phyloP scores from a whole-genome alignment of 2,113 vertebrate species.

The Carlito syrichta region DNA sequence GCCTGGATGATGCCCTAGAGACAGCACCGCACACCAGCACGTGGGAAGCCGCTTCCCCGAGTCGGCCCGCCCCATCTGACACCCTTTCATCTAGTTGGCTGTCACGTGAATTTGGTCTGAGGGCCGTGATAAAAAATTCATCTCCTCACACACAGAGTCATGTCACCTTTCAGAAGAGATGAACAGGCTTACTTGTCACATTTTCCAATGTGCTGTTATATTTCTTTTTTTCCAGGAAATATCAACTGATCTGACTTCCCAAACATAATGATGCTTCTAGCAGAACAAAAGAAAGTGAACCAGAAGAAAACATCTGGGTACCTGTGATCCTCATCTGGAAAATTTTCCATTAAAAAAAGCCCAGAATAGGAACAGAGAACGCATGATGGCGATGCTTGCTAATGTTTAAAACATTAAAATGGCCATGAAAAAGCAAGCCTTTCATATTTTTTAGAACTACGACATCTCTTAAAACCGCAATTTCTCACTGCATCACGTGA shows the following conservation, averaged over 20 bases:
- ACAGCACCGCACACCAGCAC: background rate
- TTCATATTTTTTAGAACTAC: background rate
- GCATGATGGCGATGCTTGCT: background rate
- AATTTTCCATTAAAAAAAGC: background rate
- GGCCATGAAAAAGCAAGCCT: background rate
- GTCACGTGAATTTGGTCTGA: background rate
- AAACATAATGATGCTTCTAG: background rate
- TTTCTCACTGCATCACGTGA: background rate
- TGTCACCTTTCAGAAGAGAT: background rate
- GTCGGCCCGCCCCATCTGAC: background rate
- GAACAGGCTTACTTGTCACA: background rate
- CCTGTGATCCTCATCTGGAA: background rate
- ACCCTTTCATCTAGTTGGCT: background rate
- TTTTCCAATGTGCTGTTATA: background rate
- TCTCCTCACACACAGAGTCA: background rate
- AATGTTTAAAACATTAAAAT: background rate
- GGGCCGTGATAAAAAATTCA: background rate
- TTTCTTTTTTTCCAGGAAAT: background rate
- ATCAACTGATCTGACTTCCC: background rate
- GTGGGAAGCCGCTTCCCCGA: background rate
- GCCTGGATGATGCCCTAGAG: background rate
- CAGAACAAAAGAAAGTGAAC: background rate
- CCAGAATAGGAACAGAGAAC: background rate
- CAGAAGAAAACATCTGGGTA: background rate
- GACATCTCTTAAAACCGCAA: background rate